Base-by-base conservation (phyloP, 2,113 vertebrate genomes). In the Typhlomys cinereus region DNA sequence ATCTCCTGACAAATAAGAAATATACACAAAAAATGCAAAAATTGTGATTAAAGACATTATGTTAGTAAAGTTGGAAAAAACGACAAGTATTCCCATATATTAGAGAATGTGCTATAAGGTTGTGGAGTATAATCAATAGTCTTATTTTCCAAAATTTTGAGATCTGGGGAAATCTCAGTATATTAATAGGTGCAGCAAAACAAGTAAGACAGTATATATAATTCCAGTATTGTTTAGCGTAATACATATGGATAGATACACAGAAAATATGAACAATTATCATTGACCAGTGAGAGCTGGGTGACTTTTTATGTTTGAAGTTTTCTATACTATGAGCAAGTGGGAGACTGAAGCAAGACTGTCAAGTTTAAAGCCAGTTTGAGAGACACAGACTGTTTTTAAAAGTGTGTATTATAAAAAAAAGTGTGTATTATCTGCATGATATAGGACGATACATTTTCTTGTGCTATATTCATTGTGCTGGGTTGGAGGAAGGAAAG, bases 271-370 rank as follows among this genome's bases (percentile, higher is more conserved):
- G 62, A 84, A 34, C 1, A 27, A 27, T 90, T 82, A 67, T 93
- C 34, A 52, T 91, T 64, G 39, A 23, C 54, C 84, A 64, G 36
- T 85, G 20, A 76, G 61, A 71, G 74, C 29, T 92, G 36, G 21
- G 23, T 95, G 73, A 90, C 31, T 11, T 74, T 88, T 94, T 84
- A 7, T 73, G 7, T 84, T 93, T 39, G 39, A 90, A 71, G 76
- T 84, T 71, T 88, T 89, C n/a, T 82, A n/a, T 69, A 25, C 41
- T 88, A 86, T 13, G 9, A 34, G 7, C 36, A 29, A 5, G 27
- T 12, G 2, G 21, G 34, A 87, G 8, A 31, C 41, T 25, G 59
- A 62, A 46, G 23, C 21, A 48, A n/a, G 4, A 9, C 25, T 54
- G 31, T 57, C 46, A 31, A 62, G 7, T 46, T 86, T 9, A 25